phyloP scores from a whole-genome alignment of 1,140 invertebrate species.

The Lutraria rhynchaena region DNA sequence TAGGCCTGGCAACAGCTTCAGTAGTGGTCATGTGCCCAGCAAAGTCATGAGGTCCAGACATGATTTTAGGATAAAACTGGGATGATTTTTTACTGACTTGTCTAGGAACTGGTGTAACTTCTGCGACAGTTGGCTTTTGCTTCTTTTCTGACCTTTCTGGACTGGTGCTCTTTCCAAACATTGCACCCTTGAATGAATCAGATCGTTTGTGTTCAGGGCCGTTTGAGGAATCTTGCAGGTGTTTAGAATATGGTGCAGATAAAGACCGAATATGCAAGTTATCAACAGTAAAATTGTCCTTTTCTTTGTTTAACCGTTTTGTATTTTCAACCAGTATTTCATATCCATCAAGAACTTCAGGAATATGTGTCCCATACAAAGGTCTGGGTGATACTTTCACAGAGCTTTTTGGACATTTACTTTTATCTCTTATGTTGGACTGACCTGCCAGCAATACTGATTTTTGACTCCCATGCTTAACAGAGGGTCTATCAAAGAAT shows the following conservation, averaged over 20 bases:
- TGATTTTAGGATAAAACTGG: slow-evolving; percentile 26
- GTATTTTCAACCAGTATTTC: slow-evolving; percentile 75
- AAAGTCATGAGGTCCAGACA: slow-evolving; percentile 59
- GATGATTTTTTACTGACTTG: slow-evolving; percentile 12
- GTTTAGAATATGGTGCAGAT: slow-evolving; percentile 70
- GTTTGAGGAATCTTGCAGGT: slow-evolving; percentile 16
- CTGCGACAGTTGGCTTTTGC: slow-evolving; percentile 22
- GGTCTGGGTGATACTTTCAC: slow-evolving; percentile 20
- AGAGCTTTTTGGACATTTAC: background rate
- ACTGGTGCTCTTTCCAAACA: slow-evolving; percentile 55
- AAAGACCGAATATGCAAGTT: slow-evolving; percentile 71
- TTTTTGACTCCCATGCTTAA: background rate
- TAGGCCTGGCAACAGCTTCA: slow-evolving; percentile 44
- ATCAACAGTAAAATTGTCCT: slow-evolving; percentile 29
- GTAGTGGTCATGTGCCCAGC: slow-evolving; percentile 26
- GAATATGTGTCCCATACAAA: slow-evolving; percentile 74
- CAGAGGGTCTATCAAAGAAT: background rate
- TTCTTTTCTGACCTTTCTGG: slow-evolving; percentile 22
- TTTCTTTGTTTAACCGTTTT: slow-evolving; percentile 55
- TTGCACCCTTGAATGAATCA: slow-evolving; percentile 67
- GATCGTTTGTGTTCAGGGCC: slow-evolving; percentile 46
- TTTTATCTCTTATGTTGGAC: background rate
- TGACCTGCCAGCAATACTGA: too few species aligned
- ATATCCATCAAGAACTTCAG: slow-evolving; percentile 69
- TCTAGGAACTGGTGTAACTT: slow-evolving; percentile 25